phyloP scores from a whole-genome alignment of 1,140 invertebrate species.

The Mercenaria mercenaria region DNA sequence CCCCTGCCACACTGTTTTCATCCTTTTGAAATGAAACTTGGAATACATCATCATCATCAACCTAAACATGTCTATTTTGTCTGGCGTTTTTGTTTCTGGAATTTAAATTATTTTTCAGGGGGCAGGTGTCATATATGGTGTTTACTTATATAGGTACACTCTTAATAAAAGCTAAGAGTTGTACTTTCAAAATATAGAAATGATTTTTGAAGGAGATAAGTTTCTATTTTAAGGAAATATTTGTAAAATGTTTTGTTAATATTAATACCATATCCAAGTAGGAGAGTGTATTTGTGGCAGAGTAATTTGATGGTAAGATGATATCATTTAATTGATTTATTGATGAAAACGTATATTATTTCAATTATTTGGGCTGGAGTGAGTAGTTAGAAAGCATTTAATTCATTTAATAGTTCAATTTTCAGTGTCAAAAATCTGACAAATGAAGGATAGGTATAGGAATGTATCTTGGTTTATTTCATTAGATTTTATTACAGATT shows the following conservation, averaged over 20 bases:
- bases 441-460: neutral
- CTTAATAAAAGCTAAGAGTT: no score
- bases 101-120: no score
- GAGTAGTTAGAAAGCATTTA: neutral
- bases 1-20: no score
- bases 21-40: no score
- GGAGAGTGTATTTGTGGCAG: no score
- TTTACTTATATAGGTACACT: neutral
- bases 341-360: neutral
- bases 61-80: no score
- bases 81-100: no score
- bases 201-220: neutral
- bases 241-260: neutral
- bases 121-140: no score
- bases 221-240: neutral
- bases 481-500: no score
- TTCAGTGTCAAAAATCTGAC: neutral
- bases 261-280: neutral
- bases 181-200: no score
- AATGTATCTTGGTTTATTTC: neutral
- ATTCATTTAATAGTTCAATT: neutral
- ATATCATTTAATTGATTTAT: slow-evolving; percentile 7
- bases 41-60: no score
- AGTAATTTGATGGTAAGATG: neutral
- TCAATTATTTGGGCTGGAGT: neutral